phyloP scores from a whole-genome alignment of 2,888 invertebrate genomes.

The Bombylius major region DNA sequence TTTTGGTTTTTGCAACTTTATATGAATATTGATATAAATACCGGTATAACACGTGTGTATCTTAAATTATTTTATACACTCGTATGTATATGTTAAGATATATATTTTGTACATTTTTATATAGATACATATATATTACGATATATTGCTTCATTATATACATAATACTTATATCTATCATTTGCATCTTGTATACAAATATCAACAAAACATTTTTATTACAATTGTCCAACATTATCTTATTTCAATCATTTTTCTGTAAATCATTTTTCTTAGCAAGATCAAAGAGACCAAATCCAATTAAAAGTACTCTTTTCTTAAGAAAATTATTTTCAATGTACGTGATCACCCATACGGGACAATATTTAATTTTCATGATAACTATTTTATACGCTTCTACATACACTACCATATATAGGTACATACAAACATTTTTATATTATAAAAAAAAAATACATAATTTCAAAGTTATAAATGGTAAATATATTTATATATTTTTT shows the following conservation, averaged over 20 bases:
- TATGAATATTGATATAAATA: no score
- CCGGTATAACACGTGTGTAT: no score
- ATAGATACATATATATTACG: no score
- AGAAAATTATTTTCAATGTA: conserved; percentile 5
- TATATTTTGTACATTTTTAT: no score
- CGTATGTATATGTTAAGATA: no score
- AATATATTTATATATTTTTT: no score
- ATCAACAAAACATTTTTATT: conserved; percentile 1
- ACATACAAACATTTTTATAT: not conserved
- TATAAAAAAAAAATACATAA: not conserved
- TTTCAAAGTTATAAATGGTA: no score
- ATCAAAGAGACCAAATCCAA: conserved; percentile 8
- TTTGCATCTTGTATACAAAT: not conserved
- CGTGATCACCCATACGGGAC: conserved; percentile 8
- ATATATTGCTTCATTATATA: no score
- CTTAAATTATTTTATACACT: no score
- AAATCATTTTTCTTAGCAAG: conserved; percentile 4
- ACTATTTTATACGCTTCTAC: not conserved
- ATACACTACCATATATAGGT: conserved; percentile 3
- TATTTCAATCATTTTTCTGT: conserved; percentile 1
- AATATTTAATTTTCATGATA: conserved; percentile 5
- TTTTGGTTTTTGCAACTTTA: no score
- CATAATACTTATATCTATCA: no score
- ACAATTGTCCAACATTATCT: conserved; percentile 7
- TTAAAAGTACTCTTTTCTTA: conserved; percentile 7